Base-by-base conservation (phyloP, 2,797 vertebrate genomes). In the Coracias cyanogaster region DNA sequence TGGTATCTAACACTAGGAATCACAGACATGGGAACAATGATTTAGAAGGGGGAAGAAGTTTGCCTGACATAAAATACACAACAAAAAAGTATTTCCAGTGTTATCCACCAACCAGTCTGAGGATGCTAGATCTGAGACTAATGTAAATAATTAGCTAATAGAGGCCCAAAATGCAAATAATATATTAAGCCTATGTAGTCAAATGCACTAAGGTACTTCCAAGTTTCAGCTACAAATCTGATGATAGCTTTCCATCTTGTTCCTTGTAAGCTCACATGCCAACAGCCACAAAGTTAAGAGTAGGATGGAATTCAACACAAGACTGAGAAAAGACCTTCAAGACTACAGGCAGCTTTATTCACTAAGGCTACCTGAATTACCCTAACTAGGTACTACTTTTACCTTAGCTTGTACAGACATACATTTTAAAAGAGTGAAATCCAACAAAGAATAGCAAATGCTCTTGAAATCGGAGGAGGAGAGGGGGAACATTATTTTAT, bases 401-500 rank as follows among this genome's bases (percentile, higher is more conserved):
- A 64, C 31, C 17, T 29, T 64, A 14, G 12, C 39, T 43, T 51
- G 12, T 46, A 62, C 22, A 76, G 33, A n/a, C 9, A 39, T 5
- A 35, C 9, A 10, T 61, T 72, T 86, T 69, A 54, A 37, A 57
- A 48, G 41, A 77, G 7, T 49, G 7, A 82, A 89, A 89, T 45
- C 10, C 37, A 72, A 51, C 8, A 28, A 74, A 78, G 45, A 62
- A 41, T 2, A 85, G 25, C 22, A 88, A 69, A 41, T 29, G 8
- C 9, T 60, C 18, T 52, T 48, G 37, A 82, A 79, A 61, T 48
- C 7, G 1, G 6, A 2, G 15, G 31, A 25, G 26, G 5, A 16
- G 3, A 12, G 10, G 3, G 1, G 3, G 4, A 67, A 52, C 2
- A 20, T 0, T 13, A 12, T 65, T 43, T 67, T 25, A 31, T 46